phyloP scores from a whole-genome alignment of 2,113 vertebrate genomes.

The Poeciliopsis prolifica region DNA sequence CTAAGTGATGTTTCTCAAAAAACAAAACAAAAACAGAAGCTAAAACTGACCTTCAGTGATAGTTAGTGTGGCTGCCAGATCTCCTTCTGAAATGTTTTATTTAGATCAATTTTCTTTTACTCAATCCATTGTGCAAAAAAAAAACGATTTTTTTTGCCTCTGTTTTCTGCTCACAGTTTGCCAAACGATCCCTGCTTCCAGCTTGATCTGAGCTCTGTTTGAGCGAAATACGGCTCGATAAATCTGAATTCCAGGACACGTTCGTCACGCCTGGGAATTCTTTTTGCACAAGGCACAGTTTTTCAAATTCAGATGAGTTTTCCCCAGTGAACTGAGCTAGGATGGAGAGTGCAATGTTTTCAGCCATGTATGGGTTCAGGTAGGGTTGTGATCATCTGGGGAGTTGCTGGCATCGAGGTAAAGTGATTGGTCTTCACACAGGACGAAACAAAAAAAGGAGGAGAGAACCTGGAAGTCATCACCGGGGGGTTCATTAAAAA shows the following conservation, averaged over 20 bases:
- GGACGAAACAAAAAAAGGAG: neutral
- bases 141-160: slow-evolving; percentile 13
- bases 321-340: slow-evolving; percentile 37
- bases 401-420: slow-evolving; percentile 64
- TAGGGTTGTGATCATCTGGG: slow-evolving; percentile 53
- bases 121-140: slow-evolving; percentile 8
- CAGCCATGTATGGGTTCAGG: slow-evolving; percentile 40
- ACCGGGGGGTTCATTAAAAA: slow-evolving; percentile 73
- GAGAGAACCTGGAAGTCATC: slow-evolving; percentile 47
- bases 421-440: slow-evolving; percentile 60
- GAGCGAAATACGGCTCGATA: slow-evolving; percentile 33
- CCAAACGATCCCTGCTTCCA: slow-evolving; percentile 37
- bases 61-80: neutral
- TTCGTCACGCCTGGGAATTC: slow-evolving; percentile 60
- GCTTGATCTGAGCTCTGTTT: slow-evolving; percentile 51
- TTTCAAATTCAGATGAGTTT: slow-evolving; percentile 66
- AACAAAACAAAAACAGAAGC: neutral
- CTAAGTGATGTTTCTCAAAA: neutral
- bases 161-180: slow-evolving; percentile 37
- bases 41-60: neutral
- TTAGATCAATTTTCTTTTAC: slow-evolving; percentile 8
- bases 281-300: slow-evolving; percentile 29
- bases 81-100: slow-evolving; percentile 8
- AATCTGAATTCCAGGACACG: slow-evolving; percentile 67
- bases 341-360: slow-evolving; percentile 51